Evolutionary conservation across 37 sponge, comb jelly and placozoan genomes (phyloP), one percentile per base, ranked within the genome.

Genomic region (Lycopodina hypogea): DNA sequence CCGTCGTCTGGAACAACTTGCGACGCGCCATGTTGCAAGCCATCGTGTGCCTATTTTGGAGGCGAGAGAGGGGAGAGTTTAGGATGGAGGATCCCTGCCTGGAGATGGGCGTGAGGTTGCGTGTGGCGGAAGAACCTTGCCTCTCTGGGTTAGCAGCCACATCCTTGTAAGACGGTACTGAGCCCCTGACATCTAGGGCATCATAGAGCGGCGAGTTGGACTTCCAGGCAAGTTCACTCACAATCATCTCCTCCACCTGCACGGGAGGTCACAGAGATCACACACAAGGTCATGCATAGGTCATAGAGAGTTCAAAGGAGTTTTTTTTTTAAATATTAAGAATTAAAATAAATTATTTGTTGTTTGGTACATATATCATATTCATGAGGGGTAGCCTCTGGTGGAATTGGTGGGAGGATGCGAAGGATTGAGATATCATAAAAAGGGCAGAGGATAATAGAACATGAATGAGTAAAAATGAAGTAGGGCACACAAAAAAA

Each of bases 131-230:
- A 42, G 42, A 23, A 59, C 29, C 21, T 3, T 38, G 19, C 82
- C 66, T 9, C 23, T 53, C 17, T 75, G 67, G 17, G 72, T 50
- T 0, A 84, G 78, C 0, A 76, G 76, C 68, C 56, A 92, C 93
- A 23, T 92, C 93, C 35, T 85, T 90, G 69, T 88, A 92, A 38
- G 68, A 45, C 18, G 93, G 90, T 4, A 88, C 83, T 24, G 80
- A 76, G 29, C 86, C 86, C 28, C 76, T 64, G 32, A 55, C 71
- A 36, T 92, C 93, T 32, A 89, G 79, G 50, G 93, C 86, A 63
- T 85, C 90, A 76, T 82, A 92, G 52, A 92, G 83, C 33, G 93
- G 95, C 24, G 95, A 94, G 32, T 79, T 89, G 3, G 92, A 90
- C 26, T 28, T 65, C 95, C 95, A 94, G 4, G 95, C 95, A 11